Conservation (phyloP, 2,113 vertebrate species). For the Sorex araneus region DNA sequence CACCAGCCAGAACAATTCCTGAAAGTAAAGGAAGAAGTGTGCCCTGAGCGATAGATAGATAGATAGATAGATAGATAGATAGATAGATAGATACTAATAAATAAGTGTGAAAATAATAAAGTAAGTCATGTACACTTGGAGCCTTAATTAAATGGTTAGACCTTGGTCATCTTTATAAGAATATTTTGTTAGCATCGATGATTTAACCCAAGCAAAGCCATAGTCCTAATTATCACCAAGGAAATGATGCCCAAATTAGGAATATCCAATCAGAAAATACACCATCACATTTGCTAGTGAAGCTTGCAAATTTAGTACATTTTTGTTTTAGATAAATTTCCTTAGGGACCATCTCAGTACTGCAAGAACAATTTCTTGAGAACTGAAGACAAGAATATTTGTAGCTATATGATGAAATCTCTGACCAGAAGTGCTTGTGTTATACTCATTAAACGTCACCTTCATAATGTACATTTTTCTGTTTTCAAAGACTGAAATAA, state of each 20-base stretch:
- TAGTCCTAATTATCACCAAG: not conserved
- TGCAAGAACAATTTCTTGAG: not conserved
- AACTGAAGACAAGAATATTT: conserved; percentile 4
- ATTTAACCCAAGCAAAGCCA: not conserved
- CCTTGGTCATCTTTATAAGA: not conserved
- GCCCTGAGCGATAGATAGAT: too few relatives aligned
- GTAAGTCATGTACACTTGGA: too few relatives aligned
- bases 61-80: too few relatives aligned
- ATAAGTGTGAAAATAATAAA: too few relatives aligned
- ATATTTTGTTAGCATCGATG: conserved; percentile 26
- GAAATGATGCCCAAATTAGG: not conserved
- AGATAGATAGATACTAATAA: too few relatives aligned
- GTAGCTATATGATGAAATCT: conserved; percentile 37
- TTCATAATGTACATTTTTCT: not conserved
- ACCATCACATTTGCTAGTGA: not conserved
- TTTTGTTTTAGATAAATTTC: not conserved
- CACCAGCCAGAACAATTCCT: too few relatives aligned
- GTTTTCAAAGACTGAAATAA: not conserved
- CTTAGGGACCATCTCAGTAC: not conserved
- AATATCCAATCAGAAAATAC: conserved; percentile 24
- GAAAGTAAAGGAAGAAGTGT: too few relatives aligned
- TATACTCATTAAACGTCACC: conserved; percentile 25
- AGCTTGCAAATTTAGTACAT: not conserved
- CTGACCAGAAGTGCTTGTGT: not conserved
- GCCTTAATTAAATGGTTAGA: too few relatives aligned